phyloP scores from a whole-genome alignment of 2,888 invertebrate species.

The Zele albiditarsus region DNA sequence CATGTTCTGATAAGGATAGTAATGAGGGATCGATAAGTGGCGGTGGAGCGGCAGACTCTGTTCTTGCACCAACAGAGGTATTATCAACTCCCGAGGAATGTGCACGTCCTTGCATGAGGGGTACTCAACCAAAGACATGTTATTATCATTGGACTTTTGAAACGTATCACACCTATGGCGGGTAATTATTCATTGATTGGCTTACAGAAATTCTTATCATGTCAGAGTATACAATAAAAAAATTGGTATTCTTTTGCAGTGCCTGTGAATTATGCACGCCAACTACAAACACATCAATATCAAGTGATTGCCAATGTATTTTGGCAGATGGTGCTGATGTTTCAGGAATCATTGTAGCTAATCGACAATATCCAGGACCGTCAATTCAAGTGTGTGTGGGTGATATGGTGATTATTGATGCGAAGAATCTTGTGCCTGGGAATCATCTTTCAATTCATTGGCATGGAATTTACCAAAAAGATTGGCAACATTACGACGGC shows the following conservation, averaged over 20 bases:
- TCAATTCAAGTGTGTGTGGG: conserved; percentile 90
- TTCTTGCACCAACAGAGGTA: too few species aligned
- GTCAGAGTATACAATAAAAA: conserved; percentile 4
- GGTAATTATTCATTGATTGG: conserved; percentile 34
- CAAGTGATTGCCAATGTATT: conserved; percentile 89
- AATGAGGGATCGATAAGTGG: not conserved
- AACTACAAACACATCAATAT: conserved; percentile 85
- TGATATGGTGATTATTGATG: conserved; percentile 89
- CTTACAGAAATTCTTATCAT: not conserved
- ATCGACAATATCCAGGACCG: conserved; percentile 91
- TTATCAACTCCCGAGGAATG: conserved; percentile 53
- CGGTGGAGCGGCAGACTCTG: not conserved
- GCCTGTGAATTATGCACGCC: conserved; percentile 89
- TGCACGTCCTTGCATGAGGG: conserved; percentile 60
- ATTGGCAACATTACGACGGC: conserved; percentile 89
- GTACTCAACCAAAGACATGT: conserved; percentile 57
- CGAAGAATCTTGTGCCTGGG: conserved; percentile 88
- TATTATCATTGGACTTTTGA: conserved; percentile 59
- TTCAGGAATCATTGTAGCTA: conserved; percentile 84
- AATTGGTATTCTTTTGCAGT: conserved; percentile 69
- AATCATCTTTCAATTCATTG: conserved; percentile 92
- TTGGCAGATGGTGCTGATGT: conserved; percentile 89
- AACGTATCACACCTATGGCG: conserved; percentile 48
- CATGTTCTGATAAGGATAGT: not conserved
- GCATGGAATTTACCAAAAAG: conserved; percentile 90